Percentiles rank a stretch among this genome's conserved stretches.
Conservation (phyloP, 2,888 invertebrate species). For the Xestobium rufovillosum region DNA sequence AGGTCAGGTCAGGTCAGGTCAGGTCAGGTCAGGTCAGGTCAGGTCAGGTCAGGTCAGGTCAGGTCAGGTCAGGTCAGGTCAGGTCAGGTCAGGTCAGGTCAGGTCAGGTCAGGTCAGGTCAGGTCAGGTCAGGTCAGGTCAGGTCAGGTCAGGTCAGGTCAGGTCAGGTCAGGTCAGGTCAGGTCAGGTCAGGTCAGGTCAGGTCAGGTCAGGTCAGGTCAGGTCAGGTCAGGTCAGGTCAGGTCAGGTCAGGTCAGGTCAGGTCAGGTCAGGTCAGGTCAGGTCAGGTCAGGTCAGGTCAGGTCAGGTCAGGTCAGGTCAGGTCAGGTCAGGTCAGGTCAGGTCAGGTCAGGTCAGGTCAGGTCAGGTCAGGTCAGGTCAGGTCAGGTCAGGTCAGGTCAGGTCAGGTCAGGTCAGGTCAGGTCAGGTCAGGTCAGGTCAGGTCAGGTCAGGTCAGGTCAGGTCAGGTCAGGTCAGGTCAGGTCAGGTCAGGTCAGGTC, state of each 20-base stretch:
- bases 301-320: constrained; percentile 4
- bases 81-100: constrained; percentile 4
- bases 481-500: constrained; percentile 4
- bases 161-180: constrained; percentile 4
- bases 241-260: constrained; percentile 4
- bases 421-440: constrained; percentile 4
- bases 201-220: constrained; percentile 4
- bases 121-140: constrained; percentile 4
- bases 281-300: constrained; percentile 4
- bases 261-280: constrained; percentile 4
- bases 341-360: constrained; percentile 4
- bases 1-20: constrained; percentile 4
- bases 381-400: constrained; percentile 4
- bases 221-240: constrained; percentile 4
- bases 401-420: constrained; percentile 4
- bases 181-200: constrained; percentile 4
- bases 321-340: constrained; percentile 4
- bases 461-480: constrained; percentile 4
- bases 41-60: constrained; percentile 4
- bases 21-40: constrained; percentile 4
- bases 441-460: constrained; percentile 4
- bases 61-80: constrained; percentile 4
- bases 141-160: constrained; percentile 4
- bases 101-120: constrained; percentile 4
- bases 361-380: constrained; percentile 4